phyloP scores from a whole-genome alignment of 2,888 invertebrate species.

The Rapana venosa region DNA sequence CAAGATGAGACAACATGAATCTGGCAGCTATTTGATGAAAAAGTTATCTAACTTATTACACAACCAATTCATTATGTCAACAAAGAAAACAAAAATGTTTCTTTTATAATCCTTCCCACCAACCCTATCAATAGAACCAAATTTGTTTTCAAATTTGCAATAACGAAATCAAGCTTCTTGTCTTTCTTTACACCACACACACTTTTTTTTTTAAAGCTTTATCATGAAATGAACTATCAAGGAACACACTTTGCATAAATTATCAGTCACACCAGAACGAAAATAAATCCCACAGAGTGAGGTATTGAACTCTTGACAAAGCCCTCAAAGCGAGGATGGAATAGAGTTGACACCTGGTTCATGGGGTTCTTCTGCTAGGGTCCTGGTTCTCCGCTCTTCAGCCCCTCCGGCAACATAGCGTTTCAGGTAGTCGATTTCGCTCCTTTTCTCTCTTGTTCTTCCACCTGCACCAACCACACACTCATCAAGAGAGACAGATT shows the following conservation, averaged over 20 bases:
- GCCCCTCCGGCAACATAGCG: constrained; percentile 83
- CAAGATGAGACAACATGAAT: no score
- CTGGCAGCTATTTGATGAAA: no score
- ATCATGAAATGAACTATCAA: no score
- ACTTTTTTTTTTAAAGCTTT: not conserved
- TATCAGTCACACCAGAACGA: constrained; percentile 84
- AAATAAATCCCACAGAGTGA: not conserved
- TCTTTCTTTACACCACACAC: not conserved
- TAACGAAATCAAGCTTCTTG: no score
- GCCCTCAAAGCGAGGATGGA: constrained; percentile 87
- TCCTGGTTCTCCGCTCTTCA: constrained; percentile 78
- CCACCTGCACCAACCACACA: constrained; percentile 79
- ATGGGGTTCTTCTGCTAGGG: constrained; percentile 68
- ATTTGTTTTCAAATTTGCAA: no score
- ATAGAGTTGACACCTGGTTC: constrained; percentile 76
- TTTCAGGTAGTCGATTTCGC: constrained; percentile 96
- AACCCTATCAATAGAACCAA: no score
- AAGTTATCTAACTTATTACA: no score
- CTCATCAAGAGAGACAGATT: no score
- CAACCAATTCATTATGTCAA: no score
- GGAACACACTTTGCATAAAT: no score
- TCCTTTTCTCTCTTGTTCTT: constrained; percentile 86
- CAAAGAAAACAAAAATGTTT: no score
- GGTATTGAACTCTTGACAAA: constrained; percentile 87
- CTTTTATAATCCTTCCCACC: no score